Conservation (phyloP, 1,140 invertebrate genomes). For the Bacillus rossius region DNA sequence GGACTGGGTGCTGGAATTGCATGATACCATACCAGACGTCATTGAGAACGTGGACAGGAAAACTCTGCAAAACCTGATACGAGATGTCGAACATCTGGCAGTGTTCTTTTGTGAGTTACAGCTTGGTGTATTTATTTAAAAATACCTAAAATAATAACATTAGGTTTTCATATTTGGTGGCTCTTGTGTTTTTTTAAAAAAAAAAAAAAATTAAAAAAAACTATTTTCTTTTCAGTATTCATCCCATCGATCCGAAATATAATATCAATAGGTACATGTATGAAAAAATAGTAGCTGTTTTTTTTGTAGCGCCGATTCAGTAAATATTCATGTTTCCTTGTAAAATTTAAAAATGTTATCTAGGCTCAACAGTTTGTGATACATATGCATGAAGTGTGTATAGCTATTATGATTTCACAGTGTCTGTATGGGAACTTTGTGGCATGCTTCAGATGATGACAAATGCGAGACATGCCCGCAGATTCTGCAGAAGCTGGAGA, state of each 20-base stretch:
- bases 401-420: too few relatives aligned
- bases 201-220: neutral
- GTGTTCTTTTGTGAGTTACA: conserved; percentile 84
- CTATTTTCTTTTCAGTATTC: neutral
- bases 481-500: conserved; percentile 84
- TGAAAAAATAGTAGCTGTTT: too few relatives aligned
- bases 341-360: too few relatives aligned
- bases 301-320: too few relatives aligned
- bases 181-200: neutral
- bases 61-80: conserved; percentile 81
- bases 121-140: neutral
- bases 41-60: conserved; percentile 90
- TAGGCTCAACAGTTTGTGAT: too few relatives aligned
- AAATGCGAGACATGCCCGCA: conserved; percentile 74
- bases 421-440: too few relatives aligned
- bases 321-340: too few relatives aligned
- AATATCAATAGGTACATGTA: neutral
- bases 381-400: too few relatives aligned
- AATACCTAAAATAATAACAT: neutral
- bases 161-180: neutral
- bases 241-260: neutral
- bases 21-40: conserved; percentile 77
- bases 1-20: conserved; percentile 83
- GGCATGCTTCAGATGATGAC: conserved; percentile 60
- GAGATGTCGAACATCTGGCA: conserved; percentile 85